Conservation (phyloP, 2,113 vertebrate species). For the Amia ocellicauda region DNA sequence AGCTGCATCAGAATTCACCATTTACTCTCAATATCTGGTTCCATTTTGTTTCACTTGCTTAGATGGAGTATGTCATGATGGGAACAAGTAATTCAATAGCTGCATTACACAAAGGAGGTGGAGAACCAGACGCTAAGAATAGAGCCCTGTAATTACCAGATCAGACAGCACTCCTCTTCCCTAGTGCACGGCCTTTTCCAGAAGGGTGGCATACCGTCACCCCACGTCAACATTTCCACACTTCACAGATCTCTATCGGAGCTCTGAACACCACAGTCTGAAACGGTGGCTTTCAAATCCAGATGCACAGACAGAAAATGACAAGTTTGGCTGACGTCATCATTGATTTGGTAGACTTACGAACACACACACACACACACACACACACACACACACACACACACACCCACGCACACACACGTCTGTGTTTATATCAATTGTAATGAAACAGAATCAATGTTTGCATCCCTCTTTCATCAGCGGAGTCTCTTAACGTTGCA, state of each 20-base stretch:
- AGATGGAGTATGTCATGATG: too few species aligned
- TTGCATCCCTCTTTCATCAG: too few species aligned
- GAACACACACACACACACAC: conserved; percentile 2
- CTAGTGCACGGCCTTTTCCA: conserved; percentile 15
- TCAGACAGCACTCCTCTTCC: conserved; percentile 14
- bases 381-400: conserved; percentile 5
- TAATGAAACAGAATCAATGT: too few species aligned
- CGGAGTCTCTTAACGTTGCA: too few species aligned
- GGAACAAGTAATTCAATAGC: conserved; percentile 1
- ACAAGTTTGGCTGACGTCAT: conserved; percentile 28
- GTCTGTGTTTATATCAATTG: too few species aligned
- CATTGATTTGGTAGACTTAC: background rate
- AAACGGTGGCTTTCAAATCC: conserved; percentile 20
- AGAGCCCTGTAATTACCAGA: conserved; percentile 18
- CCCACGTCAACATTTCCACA: conserved; percentile 22
- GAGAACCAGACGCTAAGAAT: background rate
- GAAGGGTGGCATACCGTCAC: conserved; percentile 24
- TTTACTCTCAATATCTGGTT: too few species aligned
- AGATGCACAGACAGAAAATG: conserved; percentile 36
- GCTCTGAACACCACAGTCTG: conserved; percentile 28
- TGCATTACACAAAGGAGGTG: conserved; percentile 1
- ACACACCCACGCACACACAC: conserved; percentile 34
- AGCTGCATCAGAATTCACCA: too few species aligned
- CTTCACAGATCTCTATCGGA: conserved; percentile 35
- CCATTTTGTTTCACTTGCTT: too few species aligned